phyloP scores from a whole-genome alignment of 23 tunicate species.

The Aplidium turbinatum region DNA sequence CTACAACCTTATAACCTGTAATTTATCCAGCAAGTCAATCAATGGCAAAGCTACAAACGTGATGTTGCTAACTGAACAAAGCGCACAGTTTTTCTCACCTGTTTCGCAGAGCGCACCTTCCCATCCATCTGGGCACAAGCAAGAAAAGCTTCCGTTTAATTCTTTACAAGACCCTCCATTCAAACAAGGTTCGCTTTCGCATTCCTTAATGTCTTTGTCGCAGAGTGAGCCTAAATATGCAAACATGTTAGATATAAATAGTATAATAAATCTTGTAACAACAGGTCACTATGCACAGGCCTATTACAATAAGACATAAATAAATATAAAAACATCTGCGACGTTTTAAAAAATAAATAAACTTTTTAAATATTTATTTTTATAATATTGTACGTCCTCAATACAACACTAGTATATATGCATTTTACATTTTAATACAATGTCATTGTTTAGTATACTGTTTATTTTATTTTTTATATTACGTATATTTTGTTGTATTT shows the following conservation, averaged over 20 bases:
- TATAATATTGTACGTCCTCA: neutral
- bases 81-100: conserved; percentile 5
- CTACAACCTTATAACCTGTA: too few species aligned
- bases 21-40: too few species aligned
- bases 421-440: too few species aligned
- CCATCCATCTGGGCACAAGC: conserved; percentile 33
- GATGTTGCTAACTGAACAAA: neutral
- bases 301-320: neutral
- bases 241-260: neutral
- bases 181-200: conserved; percentile 54
- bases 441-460: too few species aligned
- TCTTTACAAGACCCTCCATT: conserved; percentile 66
- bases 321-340: neutral
- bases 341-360: neutral
- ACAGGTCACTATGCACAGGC: neutral
- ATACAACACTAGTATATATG: neutral
- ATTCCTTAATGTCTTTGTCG: conserved; percentile 57
- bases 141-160: conserved; percentile 20
- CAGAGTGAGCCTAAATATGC: conserved; percentile 46
- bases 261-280: neutral
- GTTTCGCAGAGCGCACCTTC: conserved; percentile 55
- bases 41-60: too few species aligned
- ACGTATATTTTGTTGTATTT: too few species aligned
- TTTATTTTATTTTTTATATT: too few species aligned
- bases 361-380: neutral